Percentiles rank a stretch among this genome's conserved stretches.
These are phyloP conservation scores for Hippocampus abdominalis DNA, from an alignment of 2,113 vertebrate species.

Conservation along the genomic window DNA sequence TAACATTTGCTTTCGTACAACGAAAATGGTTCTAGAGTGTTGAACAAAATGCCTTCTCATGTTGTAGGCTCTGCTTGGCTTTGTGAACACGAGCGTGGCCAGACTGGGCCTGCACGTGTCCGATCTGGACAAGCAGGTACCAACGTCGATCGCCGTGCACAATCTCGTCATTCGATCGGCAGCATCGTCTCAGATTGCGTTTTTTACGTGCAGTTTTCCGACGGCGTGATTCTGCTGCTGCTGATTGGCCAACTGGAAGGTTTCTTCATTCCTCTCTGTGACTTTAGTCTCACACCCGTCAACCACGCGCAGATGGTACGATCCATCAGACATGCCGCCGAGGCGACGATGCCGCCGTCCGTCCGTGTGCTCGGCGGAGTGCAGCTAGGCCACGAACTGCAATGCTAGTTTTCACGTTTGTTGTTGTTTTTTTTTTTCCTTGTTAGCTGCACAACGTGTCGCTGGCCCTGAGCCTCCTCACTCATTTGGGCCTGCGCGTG, in stretches of 20 bases:
- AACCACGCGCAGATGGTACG: constrained; percentile 79
- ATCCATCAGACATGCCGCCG: too few relatives aligned
- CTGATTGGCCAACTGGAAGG: constrained; percentile 89
- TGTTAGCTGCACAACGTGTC: constrained; percentile 85
- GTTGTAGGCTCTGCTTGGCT: constrained; percentile 81
- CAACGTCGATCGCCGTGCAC: background rate
- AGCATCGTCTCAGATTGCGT: background rate
- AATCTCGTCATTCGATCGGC: background rate
- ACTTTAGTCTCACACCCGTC: constrained; percentile 81
- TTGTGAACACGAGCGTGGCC: constrained; percentile 81
- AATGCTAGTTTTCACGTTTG: too few relatives aligned
- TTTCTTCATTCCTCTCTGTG: constrained; percentile 83
- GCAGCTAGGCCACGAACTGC: too few relatives aligned
- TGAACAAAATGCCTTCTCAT: background rate
- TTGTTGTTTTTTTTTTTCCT: background rate
- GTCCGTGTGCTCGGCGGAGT: too few relatives aligned
- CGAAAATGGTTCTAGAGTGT: background rate
- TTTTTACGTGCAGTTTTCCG: constrained; percentile 79
- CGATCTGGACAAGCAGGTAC: constrained; percentile 82
- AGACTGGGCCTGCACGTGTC: constrained; percentile 80
- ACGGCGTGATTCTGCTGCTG: constrained; percentile 88
- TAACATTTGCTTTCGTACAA: too few relatives aligned
- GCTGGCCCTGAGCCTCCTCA: constrained; percentile 82
- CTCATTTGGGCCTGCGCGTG: constrained; percentile 70
- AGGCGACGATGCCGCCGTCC: too few relatives aligned